A percentile compares a stretch with the other conserved stretches of the same genome.
phyloP scores from a whole-genome alignment of 2,113 vertebrate species.

The Cavia porcellus region DNA sequence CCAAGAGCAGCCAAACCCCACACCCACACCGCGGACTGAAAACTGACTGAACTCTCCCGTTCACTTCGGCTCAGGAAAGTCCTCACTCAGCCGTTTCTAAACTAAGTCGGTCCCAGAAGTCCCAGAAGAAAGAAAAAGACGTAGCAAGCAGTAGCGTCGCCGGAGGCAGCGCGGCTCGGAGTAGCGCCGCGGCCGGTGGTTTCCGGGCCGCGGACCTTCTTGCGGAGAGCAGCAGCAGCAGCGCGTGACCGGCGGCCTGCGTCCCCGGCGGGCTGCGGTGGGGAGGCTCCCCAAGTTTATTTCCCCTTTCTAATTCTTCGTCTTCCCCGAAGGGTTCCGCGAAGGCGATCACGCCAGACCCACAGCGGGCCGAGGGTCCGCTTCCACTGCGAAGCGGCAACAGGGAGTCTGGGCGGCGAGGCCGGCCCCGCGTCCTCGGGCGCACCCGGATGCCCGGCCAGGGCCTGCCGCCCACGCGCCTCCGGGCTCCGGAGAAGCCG shows the following conservation, averaged over 20 bases:
- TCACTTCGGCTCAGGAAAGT: neutral
- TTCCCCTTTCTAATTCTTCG: neutral
- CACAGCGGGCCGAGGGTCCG: neutral
- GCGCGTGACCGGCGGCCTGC: neutral
- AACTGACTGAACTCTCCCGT: neutral
- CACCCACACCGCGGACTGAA: neutral
- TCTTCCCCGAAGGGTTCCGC: neutral
- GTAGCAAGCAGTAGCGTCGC: neutral
- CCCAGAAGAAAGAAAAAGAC: neutral
- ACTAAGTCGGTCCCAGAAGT: neutral
- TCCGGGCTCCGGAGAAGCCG: neutral
- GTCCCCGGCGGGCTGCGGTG: neutral
- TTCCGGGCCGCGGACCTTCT: neutral
- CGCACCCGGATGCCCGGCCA: neutral
- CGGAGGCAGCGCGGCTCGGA: neutral
- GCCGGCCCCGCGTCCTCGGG: rapidly evolving
- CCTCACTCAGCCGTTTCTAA: neutral
- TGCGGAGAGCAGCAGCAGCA: neutral
- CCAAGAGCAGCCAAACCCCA: neutral
- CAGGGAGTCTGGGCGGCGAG: neutral
- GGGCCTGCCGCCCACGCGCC: neutral
- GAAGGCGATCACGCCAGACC: neutral
- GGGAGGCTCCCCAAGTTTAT: neutral
- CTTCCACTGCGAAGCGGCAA: neutral
- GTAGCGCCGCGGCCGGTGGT: neutral